Conservation (phyloP, 2,888 invertebrate species). For the Spisula solida region DNA sequence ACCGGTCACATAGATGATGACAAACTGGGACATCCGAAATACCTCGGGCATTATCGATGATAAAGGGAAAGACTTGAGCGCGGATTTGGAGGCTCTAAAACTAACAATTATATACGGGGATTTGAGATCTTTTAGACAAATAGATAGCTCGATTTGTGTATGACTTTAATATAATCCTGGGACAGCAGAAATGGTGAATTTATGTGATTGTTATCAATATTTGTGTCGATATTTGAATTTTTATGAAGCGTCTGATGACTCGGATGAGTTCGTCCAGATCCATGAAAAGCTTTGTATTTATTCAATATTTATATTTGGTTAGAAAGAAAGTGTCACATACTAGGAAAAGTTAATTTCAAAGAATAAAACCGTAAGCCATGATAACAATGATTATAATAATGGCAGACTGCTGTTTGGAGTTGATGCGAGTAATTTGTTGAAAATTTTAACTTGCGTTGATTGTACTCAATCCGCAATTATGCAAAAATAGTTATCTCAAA, state of each 20-base stretch:
- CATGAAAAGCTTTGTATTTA: conserved; percentile 4
- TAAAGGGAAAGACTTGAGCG: conserved; percentile 35
- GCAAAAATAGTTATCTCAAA: too few relatives aligned
- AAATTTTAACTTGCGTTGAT: too few relatives aligned
- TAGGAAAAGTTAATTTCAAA: not conserved
- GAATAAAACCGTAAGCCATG: too few relatives aligned
- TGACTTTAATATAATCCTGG: not conserved
- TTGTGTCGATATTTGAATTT: not conserved
- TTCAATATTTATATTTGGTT: not conserved
- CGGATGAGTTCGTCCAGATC: not conserved
- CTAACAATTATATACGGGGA: conserved; percentile 29
- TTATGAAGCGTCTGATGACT: conserved; percentile 16
- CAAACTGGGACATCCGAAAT: conserved; percentile 50
- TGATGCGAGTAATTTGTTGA: too few relatives aligned
- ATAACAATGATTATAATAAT: too few relatives aligned
- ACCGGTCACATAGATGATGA: conserved; percentile 56
- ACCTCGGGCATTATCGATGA: conserved; percentile 44
- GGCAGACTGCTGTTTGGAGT: too few relatives aligned
- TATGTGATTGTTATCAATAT: conserved; percentile 13
- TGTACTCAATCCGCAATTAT: too few relatives aligned
- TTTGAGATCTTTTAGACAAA: conserved; percentile 3
- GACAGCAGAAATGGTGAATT: conserved; percentile 20
- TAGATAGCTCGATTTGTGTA: conserved; percentile 25
- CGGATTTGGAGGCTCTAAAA: conserved; percentile 34
- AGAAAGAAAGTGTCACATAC: not conserved